Evolutionary conservation across 2,797 vertebrate genomes (phyloP).

Genomic region (Somateria mollissima): DNA sequence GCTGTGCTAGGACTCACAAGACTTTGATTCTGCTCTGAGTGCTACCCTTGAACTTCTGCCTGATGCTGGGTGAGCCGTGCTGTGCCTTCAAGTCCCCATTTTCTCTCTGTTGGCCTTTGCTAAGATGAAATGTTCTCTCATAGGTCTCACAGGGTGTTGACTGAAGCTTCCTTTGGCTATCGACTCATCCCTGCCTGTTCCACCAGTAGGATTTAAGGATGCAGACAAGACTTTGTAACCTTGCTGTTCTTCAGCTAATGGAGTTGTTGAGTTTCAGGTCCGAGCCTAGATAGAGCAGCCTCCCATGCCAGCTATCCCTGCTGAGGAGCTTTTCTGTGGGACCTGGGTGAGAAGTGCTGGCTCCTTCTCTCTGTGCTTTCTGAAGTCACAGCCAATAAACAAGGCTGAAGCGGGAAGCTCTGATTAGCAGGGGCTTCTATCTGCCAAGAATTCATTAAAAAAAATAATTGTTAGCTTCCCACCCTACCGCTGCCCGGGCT

Average conservation of each 20-base stretch:
- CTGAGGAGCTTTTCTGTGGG: not conserved
- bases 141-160: not conserved
- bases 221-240: not conserved
- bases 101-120: not conserved
- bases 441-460: conserved; percentile 53
- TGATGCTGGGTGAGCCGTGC: not conserved
- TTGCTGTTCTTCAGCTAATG: not conserved
- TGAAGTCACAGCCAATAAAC: not conserved
- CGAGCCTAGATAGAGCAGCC: not conserved
- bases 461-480: conserved; percentile 1
- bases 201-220: not conserved
- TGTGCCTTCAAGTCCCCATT: not conserved
- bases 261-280: not conserved
- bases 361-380: not conserved
- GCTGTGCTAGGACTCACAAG: accelerated
- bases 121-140: not conserved
- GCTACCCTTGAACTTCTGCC: not conserved
- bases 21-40: not conserved
- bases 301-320: not conserved
- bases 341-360: conserved; percentile 26
- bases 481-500: not conserved
- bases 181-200: not conserved
- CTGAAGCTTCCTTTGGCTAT: not conserved
- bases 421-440: not conserved
- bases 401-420: not conserved